Evolutionary conservation across 2,888 invertebrate species (phyloP), one percentile per base, ranked within the genome.

Genomic region (Onthophagus sagittarius): DNA sequence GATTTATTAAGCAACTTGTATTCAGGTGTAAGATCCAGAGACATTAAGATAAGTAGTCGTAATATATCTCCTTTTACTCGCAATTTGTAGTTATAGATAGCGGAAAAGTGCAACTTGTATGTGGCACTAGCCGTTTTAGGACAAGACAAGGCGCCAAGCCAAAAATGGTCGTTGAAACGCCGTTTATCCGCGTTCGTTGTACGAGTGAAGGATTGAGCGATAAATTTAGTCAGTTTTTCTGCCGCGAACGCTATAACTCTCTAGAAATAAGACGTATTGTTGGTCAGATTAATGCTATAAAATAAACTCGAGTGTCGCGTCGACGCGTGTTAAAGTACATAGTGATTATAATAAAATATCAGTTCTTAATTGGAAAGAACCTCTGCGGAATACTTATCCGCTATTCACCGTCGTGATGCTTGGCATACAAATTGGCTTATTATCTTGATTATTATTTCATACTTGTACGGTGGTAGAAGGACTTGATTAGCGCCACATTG

Each of bases 321-420:
- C 32, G 67, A 67, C 67, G 32, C 67, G 67, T 67, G 67, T 67
- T 67, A 67, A 67, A 31, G 67, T 23, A 67, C 67, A 23, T 23
- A 23, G 67, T 32, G 32, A 67, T 67, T 67, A 67, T 67, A 67
- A 67, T 67, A 67, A 67, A 67, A 67, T 67, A 67, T 67, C 67
- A 67, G 67, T n/a, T 67, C 67, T 67, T 67, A 67, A 67, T 67
- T 67, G 67, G 67, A 15, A 32, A 2, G 31, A 31, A 67, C 67
- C 67, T 23, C n/a, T 6, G 15, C 15, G 14, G 67, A 67, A 67
- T 67, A 67, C 32, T 67, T 67, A 67, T n/a, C 15, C 15, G 23
- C 67, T 23, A 31, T 67, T 32, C 67, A 53, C 9, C 6, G 67
- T 67, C 23, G 7, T 23, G 67, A 23, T 31, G 32, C 67, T 23